phyloP scores from a whole-genome alignment of 2,113 vertebrate species.

The Oncorhynchus kisutch region DNA sequence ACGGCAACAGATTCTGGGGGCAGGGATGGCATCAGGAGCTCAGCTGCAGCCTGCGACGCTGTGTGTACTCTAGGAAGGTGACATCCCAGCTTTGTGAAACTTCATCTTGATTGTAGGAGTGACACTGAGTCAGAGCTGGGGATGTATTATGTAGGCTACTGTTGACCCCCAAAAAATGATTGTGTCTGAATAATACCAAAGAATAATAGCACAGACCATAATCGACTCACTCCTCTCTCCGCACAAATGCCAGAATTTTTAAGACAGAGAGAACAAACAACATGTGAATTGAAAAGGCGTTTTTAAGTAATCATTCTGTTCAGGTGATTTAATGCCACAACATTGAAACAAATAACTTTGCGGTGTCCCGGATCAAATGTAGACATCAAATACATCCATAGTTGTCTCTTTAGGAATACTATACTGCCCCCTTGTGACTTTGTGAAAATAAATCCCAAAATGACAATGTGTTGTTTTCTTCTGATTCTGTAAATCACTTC shows the following conservation, averaged over 20 bases:
- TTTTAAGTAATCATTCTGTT: constrained; percentile 34
- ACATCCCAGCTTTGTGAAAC: not conserved
- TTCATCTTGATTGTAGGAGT: not conserved
- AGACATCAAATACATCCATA: constrained; percentile 19
- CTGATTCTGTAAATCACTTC: not conserved
- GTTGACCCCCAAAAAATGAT: not conserved
- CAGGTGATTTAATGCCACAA: constrained; percentile 34
- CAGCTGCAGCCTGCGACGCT: not conserved
- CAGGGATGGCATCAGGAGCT: not conserved
- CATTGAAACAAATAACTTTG: constrained; percentile 53
- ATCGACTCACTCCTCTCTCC: not conserved
- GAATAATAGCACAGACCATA: not conserved
- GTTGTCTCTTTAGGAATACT: constrained; percentile 25
- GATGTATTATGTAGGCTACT: not conserved
- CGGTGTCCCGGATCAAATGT: constrained; percentile 30
- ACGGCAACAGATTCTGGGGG: not conserved
- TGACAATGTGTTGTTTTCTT: too few relatives aligned
- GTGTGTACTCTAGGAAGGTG: not conserved
- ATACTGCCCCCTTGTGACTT: constrained; percentile 54
- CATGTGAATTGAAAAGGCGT: not conserved
- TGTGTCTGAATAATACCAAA: not conserved
- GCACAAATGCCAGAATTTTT: not conserved
- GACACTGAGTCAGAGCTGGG: not conserved
- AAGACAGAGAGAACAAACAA: not conserved
- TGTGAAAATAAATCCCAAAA: not conserved